These are phyloP conservation scores for Aurelia sp. DNA, from an alignment of 30 jellyfish, hydroid and myxozoan genomes.

Conservation along the genomic window DNA sequence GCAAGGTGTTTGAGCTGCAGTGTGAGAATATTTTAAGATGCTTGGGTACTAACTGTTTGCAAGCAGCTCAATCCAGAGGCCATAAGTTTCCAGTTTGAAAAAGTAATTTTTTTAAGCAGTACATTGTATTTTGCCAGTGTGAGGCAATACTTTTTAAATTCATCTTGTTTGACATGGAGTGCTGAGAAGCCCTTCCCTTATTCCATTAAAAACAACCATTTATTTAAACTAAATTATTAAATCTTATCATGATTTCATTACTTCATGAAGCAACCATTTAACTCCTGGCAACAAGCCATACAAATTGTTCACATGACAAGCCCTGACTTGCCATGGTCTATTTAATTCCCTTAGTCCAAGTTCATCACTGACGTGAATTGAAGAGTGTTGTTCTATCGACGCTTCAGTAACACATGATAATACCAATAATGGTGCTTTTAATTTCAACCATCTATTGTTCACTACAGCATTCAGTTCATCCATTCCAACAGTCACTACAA, in stretches of 20 bases:
- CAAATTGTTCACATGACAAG: slow-evolving; percentile 79
- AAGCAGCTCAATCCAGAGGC: too few species aligned
- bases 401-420: slow-evolving; percentile 86
- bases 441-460: slow-evolving; percentile 82
- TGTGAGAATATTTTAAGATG: too few species aligned
- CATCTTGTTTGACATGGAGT: too few species aligned
- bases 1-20: too few species aligned
- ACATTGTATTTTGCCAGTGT: too few species aligned
- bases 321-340: slow-evolving; percentile 95
- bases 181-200: too few species aligned
- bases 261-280: slow-evolving; percentile 80
- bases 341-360: slow-evolving; percentile 70
- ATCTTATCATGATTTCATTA: slow-evolving; percentile 41
- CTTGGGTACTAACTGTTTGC: too few species aligned
- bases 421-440: slow-evolving; percentile 89
- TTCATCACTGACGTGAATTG: slow-evolving; percentile 78
- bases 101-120: too few species aligned
- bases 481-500: slow-evolving; percentile 65
- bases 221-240: too few species aligned
- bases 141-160: too few species aligned
- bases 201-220: too few species aligned
- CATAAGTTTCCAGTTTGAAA: too few species aligned
- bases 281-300: slow-evolving; percentile 94
- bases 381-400: slow-evolving; percentile 21
- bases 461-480: slow-evolving; percentile 91